phyloP scores from a whole-genome alignment of 1,140 invertebrate genomes.

The Triops longicaudatus region DNA sequence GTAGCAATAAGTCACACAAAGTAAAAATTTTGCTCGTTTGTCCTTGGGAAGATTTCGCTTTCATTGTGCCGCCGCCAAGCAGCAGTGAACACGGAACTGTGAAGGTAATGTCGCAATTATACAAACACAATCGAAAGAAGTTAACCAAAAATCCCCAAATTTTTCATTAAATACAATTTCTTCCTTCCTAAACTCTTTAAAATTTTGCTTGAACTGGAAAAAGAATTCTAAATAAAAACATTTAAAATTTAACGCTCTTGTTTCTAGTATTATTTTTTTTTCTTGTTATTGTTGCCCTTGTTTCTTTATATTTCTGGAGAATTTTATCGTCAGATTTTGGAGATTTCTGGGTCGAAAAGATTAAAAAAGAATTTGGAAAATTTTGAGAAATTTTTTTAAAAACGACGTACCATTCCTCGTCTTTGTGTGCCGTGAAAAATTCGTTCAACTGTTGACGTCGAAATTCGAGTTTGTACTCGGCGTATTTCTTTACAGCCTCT shows the following conservation, averaged over 20 bases:
- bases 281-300: too few species aligned
- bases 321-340: too few species aligned
- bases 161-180: neutral
- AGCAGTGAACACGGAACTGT: neutral
- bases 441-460: conserved; percentile 92
- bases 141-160: neutral
- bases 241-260: too few species aligned
- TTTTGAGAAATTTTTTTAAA: conserved; percentile 17
- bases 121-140: conserved; percentile 27
- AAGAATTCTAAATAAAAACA: too few species aligned
- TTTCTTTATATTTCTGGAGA: too few species aligned
- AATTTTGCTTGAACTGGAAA: too few species aligned
- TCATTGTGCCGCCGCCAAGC: too few species aligned
- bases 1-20: too few species aligned
- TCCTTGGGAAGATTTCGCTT: too few species aligned
- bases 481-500: conserved; percentile 93
- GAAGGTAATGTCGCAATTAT: conserved; percentile 30
- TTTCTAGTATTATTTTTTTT: too few species aligned
- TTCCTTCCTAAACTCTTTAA: too few species aligned
- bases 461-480: conserved; percentile 97
- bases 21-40: too few species aligned
- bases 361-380: conserved; percentile 23
- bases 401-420: conserved; percentile 92
- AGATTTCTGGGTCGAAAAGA: neutral
- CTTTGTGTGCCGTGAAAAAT: conserved; percentile 97